phyloP scores from a whole-genome alignment of 2,113 vertebrate species.

The Mesocricetus auratus region DNA sequence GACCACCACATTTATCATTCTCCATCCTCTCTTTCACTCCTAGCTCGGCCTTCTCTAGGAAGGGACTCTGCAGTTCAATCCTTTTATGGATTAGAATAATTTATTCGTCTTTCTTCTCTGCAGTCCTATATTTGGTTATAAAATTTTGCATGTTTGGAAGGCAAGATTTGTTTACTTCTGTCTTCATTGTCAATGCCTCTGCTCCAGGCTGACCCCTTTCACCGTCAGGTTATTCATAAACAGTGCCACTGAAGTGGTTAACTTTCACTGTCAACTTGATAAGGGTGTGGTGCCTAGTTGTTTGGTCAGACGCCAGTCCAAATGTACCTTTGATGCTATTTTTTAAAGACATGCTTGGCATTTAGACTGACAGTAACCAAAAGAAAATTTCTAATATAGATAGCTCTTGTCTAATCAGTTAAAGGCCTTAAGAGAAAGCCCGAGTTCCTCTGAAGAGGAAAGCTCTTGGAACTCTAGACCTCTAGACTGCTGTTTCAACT shows the following conservation, averaged over 20 bases:
- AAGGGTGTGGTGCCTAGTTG: background rate
- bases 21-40: background rate
- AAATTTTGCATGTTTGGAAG: background rate
- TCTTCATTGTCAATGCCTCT: background rate
- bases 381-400: background rate
- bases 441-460: background rate
- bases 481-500: background rate
- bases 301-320: background rate
- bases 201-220: background rate
- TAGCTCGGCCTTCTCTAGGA: background rate
- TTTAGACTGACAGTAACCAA: background rate
- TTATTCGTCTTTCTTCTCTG: background rate
- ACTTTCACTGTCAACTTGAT: background rate
- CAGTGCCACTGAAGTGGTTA: background rate
- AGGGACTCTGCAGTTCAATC: background rate
- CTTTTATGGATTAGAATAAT: background rate
- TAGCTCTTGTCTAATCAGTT: background rate
- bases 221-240: background rate
- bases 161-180: background rate
- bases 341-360: background rate
- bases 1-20: background rate
- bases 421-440: background rate
- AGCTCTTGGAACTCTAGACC: background rate
- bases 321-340: background rate
- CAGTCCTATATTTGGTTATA: background rate